Evolutionary conservation across 2,113 vertebrate genomes (phyloP), one percentile per base, ranked within the genome.

Genomic region (Lepus europaeus): DNA sequence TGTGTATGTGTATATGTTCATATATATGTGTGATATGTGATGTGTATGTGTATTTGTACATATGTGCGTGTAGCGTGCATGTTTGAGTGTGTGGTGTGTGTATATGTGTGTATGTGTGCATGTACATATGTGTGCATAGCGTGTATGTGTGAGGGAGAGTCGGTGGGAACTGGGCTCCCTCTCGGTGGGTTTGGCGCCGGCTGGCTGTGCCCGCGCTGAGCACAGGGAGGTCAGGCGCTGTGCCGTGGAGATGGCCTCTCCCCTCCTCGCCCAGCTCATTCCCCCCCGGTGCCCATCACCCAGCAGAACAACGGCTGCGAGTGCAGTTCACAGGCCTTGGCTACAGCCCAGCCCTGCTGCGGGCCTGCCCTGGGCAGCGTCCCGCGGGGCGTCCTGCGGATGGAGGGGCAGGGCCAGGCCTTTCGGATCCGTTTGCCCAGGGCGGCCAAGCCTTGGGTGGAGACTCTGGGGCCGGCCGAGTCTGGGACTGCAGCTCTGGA

Each of bases 281-380:
- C 86, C 66, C 86, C 64, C 31, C 82, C 73, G 69, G 9, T 31
- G 66, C 66, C 87, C 23, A 20, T 90, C 87, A 64, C 66, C 51
- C 33, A 17, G 59, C 91, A 91, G 63, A 63, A 79, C 59, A 59
- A 81, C 56, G 77, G 63, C 31, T 73, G 49, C n/a, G 45, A 92
- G 95, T 96, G 92, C 87, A 88, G 90, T 78, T 80, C 81, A 74
- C 77, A n/a, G 79, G 81, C 64, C 72, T 72, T 64, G 92, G 92
- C 72, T n/a, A n/a, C 53, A 53, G 22, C n/a, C 83, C 76, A 59
- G 61, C 69, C n/a, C 76, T 74, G 49, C 9, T 8, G 5, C 3
- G 1, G 22, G 20, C 6, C 4, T 0, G 39, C 33, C 72, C 56
- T 77, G 80, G 84, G 87, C 76, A 49, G 72, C 0, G 0, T 87